Percentiles rank a stretch among this genome's conserved stretches.
Conservation (phyloP, 2,113 vertebrate genomes). For the Himantopus leucocephalus region DNA sequence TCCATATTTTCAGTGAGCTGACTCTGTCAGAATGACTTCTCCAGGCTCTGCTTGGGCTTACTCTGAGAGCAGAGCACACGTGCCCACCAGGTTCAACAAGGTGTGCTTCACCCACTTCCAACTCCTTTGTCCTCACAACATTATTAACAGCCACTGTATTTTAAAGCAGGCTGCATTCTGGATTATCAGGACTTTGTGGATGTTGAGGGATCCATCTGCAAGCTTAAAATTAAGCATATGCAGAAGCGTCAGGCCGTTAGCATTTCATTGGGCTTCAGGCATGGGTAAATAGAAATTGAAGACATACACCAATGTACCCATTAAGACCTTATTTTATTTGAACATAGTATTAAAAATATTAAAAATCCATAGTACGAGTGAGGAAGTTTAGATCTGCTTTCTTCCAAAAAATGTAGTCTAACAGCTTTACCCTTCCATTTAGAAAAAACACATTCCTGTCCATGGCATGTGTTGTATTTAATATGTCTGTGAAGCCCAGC, state of each 20-base stretch:
- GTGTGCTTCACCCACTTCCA: not conserved
- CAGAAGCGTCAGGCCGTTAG: not conserved
- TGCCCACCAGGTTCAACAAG: not conserved
- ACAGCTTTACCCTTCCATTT: not conserved
- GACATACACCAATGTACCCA: fast-evolving
- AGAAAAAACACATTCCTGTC: not conserved
- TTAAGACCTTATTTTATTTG: not conserved
- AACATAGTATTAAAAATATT: not conserved
- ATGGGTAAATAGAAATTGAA: not conserved
- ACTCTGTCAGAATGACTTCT: not conserved
- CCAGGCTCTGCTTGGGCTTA: not conserved
- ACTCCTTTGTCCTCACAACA: not conserved
- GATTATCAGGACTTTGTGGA: not conserved
- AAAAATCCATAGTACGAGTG: not conserved
- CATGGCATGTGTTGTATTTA: not conserved
- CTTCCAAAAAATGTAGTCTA: not conserved
- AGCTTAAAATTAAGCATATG: not conserved
- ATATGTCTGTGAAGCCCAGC: not conserved
- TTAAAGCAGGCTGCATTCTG: not conserved
- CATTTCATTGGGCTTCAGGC: not conserved
- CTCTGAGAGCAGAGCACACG: not conserved
- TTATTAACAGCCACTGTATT: not conserved
- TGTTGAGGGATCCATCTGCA: not conserved
- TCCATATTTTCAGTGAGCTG: not conserved
- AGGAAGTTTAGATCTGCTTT: not conserved